phyloP scores from a whole-genome alignment of 2,797 vertebrate species.

The Pseudocheirus occidentalis region DNA sequence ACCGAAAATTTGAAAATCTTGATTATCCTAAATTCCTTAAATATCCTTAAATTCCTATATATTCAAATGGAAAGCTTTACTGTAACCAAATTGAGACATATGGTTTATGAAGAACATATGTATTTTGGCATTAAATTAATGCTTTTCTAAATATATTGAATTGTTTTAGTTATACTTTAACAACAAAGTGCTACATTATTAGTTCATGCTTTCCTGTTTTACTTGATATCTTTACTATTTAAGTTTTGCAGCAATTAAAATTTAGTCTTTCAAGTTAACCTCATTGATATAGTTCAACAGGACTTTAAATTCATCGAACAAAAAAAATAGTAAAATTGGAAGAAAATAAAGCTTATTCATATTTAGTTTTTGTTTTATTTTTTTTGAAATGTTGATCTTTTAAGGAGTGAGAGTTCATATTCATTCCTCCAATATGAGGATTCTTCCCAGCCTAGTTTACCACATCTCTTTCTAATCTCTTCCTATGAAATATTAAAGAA shows the following conservation, averaged over 20 bases:
- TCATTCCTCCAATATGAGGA: not conserved
- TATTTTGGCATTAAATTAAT: not conserved
- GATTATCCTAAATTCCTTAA: conserved; percentile 6
- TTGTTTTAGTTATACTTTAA: conserved; percentile 2
- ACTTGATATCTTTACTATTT: conserved; percentile 5
- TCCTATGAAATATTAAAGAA: conserved; percentile 25
- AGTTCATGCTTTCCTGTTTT: not conserved
- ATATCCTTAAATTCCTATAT: not conserved
- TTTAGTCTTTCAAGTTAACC: conserved; percentile 37
- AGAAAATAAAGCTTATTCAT: conserved; percentile 24
- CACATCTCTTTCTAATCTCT: not conserved
- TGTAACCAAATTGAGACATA: not conserved
- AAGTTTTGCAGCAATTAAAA: conserved; percentile 34
- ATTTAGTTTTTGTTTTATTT: conserved; percentile 2
- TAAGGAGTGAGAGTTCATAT: not conserved
- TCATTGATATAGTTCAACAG: conserved; percentile 2
- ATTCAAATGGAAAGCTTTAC: conserved; percentile 13
- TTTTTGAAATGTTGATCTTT: conserved; percentile 12
- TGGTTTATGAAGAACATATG: not conserved
- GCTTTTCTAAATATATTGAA: conserved; percentile 29
- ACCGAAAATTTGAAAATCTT: conserved; percentile 19
- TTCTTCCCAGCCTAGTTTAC: not conserved
- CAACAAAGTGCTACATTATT: conserved; percentile 34
- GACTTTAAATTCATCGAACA: not conserved
- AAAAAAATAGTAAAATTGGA: conserved; percentile 30